phyloP scores from a whole-genome alignment of 2,113 vertebrate species.

The Halichoerus grypus region DNA sequence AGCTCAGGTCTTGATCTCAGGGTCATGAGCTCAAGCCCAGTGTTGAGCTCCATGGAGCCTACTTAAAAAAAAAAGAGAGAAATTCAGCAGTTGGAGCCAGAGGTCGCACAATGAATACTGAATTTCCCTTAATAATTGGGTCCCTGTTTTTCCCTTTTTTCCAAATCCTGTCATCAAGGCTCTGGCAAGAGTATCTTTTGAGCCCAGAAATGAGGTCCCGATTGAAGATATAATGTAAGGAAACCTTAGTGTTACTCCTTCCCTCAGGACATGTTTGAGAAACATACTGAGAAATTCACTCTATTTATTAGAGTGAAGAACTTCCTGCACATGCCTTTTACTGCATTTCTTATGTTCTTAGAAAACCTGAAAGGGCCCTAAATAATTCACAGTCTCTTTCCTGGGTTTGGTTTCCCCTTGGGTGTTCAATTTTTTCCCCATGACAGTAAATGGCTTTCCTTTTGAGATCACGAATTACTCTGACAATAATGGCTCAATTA shows the following conservation, averaged over 20 bases:
- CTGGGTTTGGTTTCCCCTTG: neutral
- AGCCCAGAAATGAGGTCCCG: neutral
- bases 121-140: neutral
- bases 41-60: neutral
- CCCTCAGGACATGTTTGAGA: neutral
- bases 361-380: slow-evolving; percentile 50
- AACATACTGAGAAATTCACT: slow-evolving; percentile 38
- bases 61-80: neutral
- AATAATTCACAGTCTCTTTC: slow-evolving; percentile 62
- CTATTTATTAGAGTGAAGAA: slow-evolving; percentile 19
- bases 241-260: neutral
- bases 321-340: slow-evolving; percentile 25
- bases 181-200: neutral
- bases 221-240: neutral
- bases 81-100: neutral
- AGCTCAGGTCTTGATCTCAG: neutral
- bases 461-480: slow-evolving; percentile 50
- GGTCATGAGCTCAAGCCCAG: neutral
- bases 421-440: neutral
- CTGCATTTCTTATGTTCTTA: slow-evolving; percentile 43
- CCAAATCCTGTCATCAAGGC: neutral
- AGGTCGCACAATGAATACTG: neutral
- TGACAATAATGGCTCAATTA: slow-evolving; percentile 69
- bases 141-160: neutral
- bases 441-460: slow-evolving; percentile 52